Evolutionary conservation across 2,797 vertebrate species (phyloP).

Genomic region (Parambassis ranga): DNA sequence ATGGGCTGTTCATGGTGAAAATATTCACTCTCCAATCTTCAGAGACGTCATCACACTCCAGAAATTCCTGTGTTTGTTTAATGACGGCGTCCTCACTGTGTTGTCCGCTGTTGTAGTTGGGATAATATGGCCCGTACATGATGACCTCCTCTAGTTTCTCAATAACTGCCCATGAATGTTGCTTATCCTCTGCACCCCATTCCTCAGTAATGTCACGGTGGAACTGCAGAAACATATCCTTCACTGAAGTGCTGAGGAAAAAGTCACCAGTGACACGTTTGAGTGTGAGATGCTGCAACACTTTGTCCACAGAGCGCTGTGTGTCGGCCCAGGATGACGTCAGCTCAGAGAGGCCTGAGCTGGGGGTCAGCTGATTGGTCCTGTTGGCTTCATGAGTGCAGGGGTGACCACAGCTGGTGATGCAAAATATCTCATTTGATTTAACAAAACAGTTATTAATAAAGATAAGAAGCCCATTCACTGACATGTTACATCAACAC

Average conservation of each 20-base stretch:
- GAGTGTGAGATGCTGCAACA: slow-evolving; percentile 32
- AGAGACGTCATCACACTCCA: slow-evolving; percentile 13
- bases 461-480: too few relatives aligned
- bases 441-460: too few relatives aligned
- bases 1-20: slow-evolving; percentile 67
- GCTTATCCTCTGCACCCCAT: slow-evolving; percentile 53
- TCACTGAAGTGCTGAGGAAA: slow-evolving; percentile 23
- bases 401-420: background rate
- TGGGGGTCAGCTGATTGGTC: background rate
- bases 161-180: slow-evolving; percentile 66
- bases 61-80: slow-evolving; percentile 61
- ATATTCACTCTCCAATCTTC: slow-evolving; percentile 48
- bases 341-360: slow-evolving; percentile 6
- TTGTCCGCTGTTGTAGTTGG: slow-evolving; percentile 51
- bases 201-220: slow-evolving; percentile 62
- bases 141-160: slow-evolving; percentile 66
- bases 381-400: background rate
- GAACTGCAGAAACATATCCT: slow-evolving; percentile 53
- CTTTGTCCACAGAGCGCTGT: slow-evolving; percentile 27
- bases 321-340: slow-evolving; percentile 52
- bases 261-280: background rate
- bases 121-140: slow-evolving; percentile 67
- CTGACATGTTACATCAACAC: too few relatives aligned
- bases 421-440: background rate
- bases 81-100: slow-evolving; percentile 69